Percentiles rank a stretch among this genome's conserved stretches.
Evolutionary conservation across 30 jellyfish, hydroid and myxozoan genomes (phyloP).

Genomic region (Aurelia aurita): DNA sequence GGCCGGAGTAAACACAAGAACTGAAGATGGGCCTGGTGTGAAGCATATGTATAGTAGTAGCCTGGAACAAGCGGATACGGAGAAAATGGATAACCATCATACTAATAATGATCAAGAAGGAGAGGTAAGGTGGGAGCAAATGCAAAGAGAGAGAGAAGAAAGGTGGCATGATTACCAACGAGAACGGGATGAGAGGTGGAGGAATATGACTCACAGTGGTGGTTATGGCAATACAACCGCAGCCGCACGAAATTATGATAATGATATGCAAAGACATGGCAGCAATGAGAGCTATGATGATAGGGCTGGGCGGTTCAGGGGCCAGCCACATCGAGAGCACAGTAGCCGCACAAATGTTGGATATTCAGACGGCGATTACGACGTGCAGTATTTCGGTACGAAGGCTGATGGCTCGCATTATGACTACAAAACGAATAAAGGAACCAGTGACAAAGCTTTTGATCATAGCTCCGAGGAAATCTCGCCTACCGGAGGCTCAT

Average conservation of each 20-base stretch:
- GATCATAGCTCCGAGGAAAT: conserved; percentile 32
- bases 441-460: neutral
- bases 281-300: neutral
- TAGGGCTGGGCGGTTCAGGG: conserved; percentile 1
- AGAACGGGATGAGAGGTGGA: conserved; percentile 52
- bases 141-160: conserved; percentile 44
- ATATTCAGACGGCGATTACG: neutral
- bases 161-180: conserved; percentile 57
- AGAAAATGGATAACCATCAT: neutral
- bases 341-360: neutral
- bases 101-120: neutral
- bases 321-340: neutral
- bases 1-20: neutral
- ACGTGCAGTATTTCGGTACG: conserved; percentile 4
- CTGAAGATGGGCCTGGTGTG: neutral
- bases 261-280: neutral
- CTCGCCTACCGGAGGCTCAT: conserved; percentile 32
- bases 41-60: conserved; percentile 23
- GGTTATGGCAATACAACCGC: neutral
- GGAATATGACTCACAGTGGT: neutral
- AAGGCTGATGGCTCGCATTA: conserved; percentile 5
- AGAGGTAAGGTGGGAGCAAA: conserved; percentile 51
- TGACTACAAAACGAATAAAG: conserved; percentile 22
- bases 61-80: conserved; percentile 45
- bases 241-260: neutral